phyloP scores from a whole-genome alignment of 2,797 vertebrate species.

The Bucorvus abyssinicus region DNA sequence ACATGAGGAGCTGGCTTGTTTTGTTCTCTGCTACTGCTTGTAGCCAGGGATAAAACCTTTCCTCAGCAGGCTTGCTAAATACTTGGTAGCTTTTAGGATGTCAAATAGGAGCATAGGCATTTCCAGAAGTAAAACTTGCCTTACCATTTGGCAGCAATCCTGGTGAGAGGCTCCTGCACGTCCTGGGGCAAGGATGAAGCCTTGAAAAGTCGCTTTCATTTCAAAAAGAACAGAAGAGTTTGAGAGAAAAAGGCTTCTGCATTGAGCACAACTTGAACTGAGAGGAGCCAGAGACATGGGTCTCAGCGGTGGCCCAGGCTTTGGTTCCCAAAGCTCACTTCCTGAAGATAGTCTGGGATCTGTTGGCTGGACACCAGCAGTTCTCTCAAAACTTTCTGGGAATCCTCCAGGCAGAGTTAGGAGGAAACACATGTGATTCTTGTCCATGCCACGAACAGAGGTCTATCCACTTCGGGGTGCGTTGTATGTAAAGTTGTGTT shows the following conservation, averaged over 20 bases:
- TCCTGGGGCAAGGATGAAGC: not conserved
- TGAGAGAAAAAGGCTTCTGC: not conserved
- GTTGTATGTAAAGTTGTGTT: accelerated
- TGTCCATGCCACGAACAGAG: accelerated
- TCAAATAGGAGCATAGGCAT: not conserved
- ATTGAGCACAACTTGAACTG: not conserved
- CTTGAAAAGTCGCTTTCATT: not conserved
- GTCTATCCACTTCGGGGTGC: not conserved
- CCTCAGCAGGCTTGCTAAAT: not conserved
- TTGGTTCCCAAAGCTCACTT: not conserved
- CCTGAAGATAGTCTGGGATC: not conserved
- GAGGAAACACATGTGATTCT: not conserved
- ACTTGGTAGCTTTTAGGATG: not conserved
- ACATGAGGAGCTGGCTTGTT: not conserved
- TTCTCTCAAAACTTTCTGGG: not conserved
- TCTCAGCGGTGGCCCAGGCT: not conserved
- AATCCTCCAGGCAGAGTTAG: not conserved
- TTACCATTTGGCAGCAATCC: not conserved
- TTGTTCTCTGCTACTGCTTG: not conserved
- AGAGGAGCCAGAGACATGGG: not conserved
- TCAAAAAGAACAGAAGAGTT: not conserved
- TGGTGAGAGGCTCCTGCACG: not conserved
- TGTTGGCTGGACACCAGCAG: not conserved
- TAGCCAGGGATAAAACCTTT: not conserved
- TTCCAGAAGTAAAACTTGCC: not conserved